These are phyloP conservation scores for Microdon myrmicae DNA, from an alignment of 2,888 invertebrate genomes.

Conservation along the genomic window DNA sequence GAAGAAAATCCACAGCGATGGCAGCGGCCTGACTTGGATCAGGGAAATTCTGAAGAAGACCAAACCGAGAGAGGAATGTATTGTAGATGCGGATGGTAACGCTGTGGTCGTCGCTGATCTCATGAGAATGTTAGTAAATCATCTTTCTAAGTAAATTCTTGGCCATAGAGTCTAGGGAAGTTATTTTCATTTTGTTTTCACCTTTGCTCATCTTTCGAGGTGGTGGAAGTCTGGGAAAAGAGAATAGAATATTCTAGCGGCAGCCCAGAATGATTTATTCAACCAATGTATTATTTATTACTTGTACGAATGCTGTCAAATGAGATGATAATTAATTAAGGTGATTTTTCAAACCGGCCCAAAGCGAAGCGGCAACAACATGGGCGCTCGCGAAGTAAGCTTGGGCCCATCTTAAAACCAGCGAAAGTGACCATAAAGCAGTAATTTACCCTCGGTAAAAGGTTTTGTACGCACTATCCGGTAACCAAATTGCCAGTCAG, in stretches of 20 bases:
- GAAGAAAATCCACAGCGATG: slow-evolving; percentile 36
- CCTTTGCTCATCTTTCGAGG: too few species aligned
- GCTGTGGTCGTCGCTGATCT: slow-evolving; percentile 13
- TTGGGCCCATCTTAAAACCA: too few species aligned
- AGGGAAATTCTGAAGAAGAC: slow-evolving; percentile 6
- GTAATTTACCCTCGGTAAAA: too few species aligned
- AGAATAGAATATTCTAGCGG: too few species aligned
- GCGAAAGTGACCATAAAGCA: too few species aligned
- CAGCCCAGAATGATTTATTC: slow-evolving; percentile 64
- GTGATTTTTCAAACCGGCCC: too few species aligned
- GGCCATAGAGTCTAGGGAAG: slow-evolving; percentile 32
- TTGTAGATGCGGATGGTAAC: slow-evolving; percentile 10
- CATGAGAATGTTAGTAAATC: slow-evolving; percentile 43
- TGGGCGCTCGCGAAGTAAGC: too few species aligned
- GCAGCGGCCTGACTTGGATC: slow-evolving; percentile 15
- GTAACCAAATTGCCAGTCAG: too few species aligned
- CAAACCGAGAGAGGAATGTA: not conserved
- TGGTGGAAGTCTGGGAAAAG: too few species aligned
- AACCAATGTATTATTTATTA: slow-evolving; percentile 66
- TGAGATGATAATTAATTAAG: slow-evolving; percentile 66
- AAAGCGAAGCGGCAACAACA: too few species aligned
- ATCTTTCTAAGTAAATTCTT: slow-evolving; percentile 49
- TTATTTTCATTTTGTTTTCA: slow-evolving; percentile 11
- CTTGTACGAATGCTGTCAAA: slow-evolving; percentile 65
- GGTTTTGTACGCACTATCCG: too few species aligned